Conservation (phyloP, 2,888 invertebrate species). For the Zootermopsis nevadensis region DNA sequence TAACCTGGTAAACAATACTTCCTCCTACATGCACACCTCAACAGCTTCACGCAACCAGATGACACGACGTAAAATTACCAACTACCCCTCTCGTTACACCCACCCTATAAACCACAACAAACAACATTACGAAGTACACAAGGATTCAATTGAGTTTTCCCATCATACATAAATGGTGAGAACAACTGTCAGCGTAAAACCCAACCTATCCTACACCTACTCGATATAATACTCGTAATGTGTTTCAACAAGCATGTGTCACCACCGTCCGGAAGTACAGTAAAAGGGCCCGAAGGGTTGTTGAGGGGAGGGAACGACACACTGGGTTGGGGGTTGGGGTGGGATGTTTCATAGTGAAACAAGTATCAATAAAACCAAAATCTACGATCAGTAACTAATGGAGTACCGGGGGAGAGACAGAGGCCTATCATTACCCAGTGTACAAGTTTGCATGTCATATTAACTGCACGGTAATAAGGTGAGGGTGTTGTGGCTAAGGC, state of each 20-base stretch:
- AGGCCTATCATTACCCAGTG: conserved; percentile 34
- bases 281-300: background rate
- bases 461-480: background rate
- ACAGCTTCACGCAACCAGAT: background rate
- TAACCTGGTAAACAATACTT: background rate
- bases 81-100: background rate
- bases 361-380: conserved; percentile 38
- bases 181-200: conserved; percentile 6
- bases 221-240: background rate
- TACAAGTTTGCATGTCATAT: conserved; percentile 30
- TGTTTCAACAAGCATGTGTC: conserved; percentile 14
- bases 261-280: background rate
- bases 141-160: conserved; percentile 8
- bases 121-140: background rate
- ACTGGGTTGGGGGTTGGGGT: background rate
- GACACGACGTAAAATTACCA: conserved; percentile 9
- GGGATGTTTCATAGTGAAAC: conserved; percentile 32
- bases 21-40: conserved; percentile 3
- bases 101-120: background rate
- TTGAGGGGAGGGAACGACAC: background rate
- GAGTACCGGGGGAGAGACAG: background rate
- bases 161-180: conserved; percentile 28
- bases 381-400: conserved; percentile 5
- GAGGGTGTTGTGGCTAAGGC: background rate
- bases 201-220: background rate